A percentile compares a stretch with the other conserved stretches of the same genome.
Conservation (phyloP, 30 jellyfish, hydroid and myxozoan genomes). For the Phacellophora camtschatica region DNA sequence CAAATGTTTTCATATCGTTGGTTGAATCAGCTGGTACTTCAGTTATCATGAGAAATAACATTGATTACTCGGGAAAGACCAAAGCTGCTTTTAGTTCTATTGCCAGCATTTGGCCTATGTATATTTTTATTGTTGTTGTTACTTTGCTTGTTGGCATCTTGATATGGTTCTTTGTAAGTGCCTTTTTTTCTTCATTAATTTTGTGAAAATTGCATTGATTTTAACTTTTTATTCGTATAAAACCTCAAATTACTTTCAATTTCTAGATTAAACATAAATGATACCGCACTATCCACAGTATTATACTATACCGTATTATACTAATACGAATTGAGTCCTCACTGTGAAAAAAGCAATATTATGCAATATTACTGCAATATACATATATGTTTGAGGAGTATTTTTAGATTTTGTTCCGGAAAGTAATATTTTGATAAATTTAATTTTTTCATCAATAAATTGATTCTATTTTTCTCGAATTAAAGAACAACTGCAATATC, state of each 20-base stretch:
- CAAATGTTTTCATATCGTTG: slow-evolving; percentile 25
- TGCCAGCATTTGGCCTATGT: slow-evolving; percentile 67
- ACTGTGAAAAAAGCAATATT: no score
- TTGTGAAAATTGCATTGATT: neutral
- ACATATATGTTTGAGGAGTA: no score
- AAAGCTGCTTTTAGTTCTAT: slow-evolving; percentile 25
- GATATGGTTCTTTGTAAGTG: slow-evolving; percentile 63
- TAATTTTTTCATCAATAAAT: neutral
- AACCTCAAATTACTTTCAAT: neutral
- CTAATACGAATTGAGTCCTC: no score
- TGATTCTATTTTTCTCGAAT: neutral
- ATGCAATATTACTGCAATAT: no score
- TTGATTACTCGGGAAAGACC: slow-evolving; percentile 26
- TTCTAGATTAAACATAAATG: no score
- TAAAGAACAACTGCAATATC: neutral
- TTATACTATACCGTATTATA: no score
- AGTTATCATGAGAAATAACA: slow-evolving; percentile 36
- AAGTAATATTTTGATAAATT: no score
- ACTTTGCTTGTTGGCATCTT: slow-evolving; percentile 36
- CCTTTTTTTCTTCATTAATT: neutral
- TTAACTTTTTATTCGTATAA: neutral
- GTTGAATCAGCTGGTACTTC: slow-evolving; percentile 70
- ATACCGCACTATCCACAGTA: no score
- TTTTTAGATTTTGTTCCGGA: no score
- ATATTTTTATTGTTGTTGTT: slow-evolving; percentile 15